Conservation (phyloP, 2,888 invertebrate species). For the Osmoderma eremita region DNA sequence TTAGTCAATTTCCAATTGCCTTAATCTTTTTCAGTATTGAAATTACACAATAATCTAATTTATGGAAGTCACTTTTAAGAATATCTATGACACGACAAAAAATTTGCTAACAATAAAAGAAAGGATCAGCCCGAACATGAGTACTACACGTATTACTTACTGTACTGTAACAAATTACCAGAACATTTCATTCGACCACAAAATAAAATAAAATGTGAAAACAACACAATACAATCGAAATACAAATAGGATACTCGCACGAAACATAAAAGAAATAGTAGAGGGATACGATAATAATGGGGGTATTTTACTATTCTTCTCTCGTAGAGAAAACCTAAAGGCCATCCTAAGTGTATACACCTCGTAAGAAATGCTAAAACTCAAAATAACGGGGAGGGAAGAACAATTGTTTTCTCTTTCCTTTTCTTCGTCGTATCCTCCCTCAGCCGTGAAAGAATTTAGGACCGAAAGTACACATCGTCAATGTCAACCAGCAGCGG, state of each 20-base stretch:
- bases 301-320: slow-evolving; percentile 21
- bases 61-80: too few species aligned
- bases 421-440: slow-evolving; percentile 3
- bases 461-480: slow-evolving; percentile 22
- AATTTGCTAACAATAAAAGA: too few species aligned
- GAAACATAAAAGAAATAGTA: background rate
- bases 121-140: background rate
- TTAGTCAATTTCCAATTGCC: too few species aligned
- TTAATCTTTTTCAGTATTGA: too few species aligned
- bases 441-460: slow-evolving; percentile 12
- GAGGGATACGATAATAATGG: slow-evolving; percentile 8
- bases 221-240: slow-evolving; percentile 2
- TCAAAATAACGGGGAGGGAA: slow-evolving; percentile 15
- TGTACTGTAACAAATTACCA: slow-evolving; percentile 23
- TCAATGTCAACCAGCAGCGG: slow-evolving; percentile 26
- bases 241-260: background rate
- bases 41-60: too few species aligned
- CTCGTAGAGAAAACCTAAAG: slow-evolving; percentile 13
- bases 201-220: slow-evolving; percentile 30
- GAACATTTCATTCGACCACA: slow-evolving; percentile 22
- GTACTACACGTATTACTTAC: background rate
- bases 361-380: slow-evolving; percentile 14
- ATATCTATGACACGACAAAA: too few species aligned
- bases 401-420: background rate
- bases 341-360: background rate